These are phyloP conservation scores for Pteropus alecto DNA, from an alignment of 2,113 vertebrate genomes.

Conservation along the genomic window DNA sequence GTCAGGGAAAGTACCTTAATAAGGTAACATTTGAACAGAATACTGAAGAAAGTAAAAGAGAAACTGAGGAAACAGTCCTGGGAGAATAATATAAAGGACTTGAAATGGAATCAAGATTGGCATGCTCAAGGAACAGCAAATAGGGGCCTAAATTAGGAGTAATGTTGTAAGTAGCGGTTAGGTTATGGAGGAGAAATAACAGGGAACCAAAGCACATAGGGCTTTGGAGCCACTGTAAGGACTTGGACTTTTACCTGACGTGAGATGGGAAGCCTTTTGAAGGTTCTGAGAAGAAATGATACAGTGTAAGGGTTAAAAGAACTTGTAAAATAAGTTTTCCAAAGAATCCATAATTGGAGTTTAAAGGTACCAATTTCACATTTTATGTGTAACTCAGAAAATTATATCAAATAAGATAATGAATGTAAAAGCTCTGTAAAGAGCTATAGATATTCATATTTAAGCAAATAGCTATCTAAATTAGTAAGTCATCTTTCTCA, in stretches of 20 bases:
- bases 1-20: not conserved
- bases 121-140: not conserved
- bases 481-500: not conserved
- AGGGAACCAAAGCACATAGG: not conserved
- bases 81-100: not conserved
- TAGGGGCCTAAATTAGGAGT: not conserved
- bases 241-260: not conserved
- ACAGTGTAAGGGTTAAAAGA: not conserved
- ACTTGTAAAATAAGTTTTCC: not conserved
- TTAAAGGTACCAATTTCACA: constrained; percentile 34
- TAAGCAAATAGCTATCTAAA: not conserved
- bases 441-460: constrained; percentile 13
- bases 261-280: not conserved
- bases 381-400: constrained; percentile 17
- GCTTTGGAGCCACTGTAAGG: not conserved
- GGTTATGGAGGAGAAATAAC: not conserved
- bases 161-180: not conserved
- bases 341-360: not conserved
- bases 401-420: constrained; percentile 19
- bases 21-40: not conserved
- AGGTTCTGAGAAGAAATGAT: not conserved
- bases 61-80: not conserved
- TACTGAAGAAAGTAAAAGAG: not conserved
- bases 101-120: not conserved
- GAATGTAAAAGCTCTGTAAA: not conserved